Percentiles rank a stretch among this genome's conserved stretches.
phyloP scores from a whole-genome alignment of 2,888 invertebrate species.

The Apotomis turbidana region DNA sequence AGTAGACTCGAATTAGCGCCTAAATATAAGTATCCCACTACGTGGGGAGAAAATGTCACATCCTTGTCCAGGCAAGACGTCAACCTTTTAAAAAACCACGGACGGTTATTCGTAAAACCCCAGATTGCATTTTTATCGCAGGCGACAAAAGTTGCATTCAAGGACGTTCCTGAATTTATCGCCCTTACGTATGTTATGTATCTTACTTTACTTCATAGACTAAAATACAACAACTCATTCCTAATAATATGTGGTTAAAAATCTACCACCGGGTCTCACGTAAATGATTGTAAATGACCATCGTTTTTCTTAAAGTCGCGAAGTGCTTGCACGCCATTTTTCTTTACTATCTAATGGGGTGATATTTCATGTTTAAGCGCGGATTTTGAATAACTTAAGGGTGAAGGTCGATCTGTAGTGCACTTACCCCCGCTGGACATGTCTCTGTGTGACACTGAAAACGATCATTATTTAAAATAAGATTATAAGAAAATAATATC shows the following conservation, averaged over 20 bases:
- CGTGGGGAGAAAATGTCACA: too few relatives aligned
- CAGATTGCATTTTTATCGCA: too few relatives aligned
- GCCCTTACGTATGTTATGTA: too few relatives aligned
- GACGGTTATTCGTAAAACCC: too few relatives aligned
- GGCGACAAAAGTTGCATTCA: too few relatives aligned
- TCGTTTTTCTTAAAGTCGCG: constrained; percentile 34
- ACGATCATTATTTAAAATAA: neutral
- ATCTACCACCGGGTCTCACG: constrained; percentile 21
- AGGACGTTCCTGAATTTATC: too few relatives aligned
- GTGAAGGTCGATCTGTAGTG: neutral
- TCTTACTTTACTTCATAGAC: neutral
- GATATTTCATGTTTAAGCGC: constrained; percentile 19
- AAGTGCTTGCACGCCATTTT: constrained; percentile 32
- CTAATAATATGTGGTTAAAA: constrained; percentile 23
- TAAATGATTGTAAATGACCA: constrained; percentile 38
- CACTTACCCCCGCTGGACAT: constrained; percentile 53
- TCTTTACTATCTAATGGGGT: constrained; percentile 30
- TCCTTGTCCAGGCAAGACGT: too few relatives aligned
- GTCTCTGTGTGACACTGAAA: constrained; percentile 51
- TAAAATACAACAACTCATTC: neutral
- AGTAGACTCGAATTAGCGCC: too few relatives aligned
- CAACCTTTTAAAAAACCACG: too few relatives aligned
- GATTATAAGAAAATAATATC: too few relatives aligned
- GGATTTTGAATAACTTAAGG: constrained; percentile 17
- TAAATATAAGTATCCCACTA: too few relatives aligned